These are phyloP conservation scores for Solenopsis invicta DNA, from an alignment of 1,140 invertebrate species.

Conservation along the genomic window DNA sequence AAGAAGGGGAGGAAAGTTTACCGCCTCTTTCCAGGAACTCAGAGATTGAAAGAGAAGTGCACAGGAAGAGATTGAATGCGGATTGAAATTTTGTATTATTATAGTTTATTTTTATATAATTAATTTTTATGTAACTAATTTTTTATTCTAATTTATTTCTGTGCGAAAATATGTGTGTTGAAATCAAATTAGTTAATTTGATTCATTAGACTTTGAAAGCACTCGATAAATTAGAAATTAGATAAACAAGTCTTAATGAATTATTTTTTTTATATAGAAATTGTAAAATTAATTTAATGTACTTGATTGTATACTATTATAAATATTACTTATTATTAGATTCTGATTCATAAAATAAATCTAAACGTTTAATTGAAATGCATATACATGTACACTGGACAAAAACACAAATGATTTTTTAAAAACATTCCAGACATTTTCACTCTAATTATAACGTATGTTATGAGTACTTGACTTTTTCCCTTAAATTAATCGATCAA, in stretches of 20 bases:
- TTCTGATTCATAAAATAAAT: background rate
- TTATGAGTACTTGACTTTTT: background rate
- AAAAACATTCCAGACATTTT: background rate
- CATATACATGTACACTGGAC: background rate
- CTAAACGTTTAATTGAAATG: background rate
- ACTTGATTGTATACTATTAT: background rate
- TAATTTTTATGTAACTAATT: background rate
- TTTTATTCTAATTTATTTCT: background rate
- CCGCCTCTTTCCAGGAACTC: background rate
- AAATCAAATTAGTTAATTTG: background rate
- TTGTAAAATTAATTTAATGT: background rate
- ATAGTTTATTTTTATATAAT: no score
- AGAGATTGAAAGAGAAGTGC: conserved; percentile 19
- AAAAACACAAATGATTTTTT: background rate
- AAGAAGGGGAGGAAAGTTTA: background rate
- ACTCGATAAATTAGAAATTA: background rate
- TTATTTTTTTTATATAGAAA: background rate
- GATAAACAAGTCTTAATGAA: background rate
- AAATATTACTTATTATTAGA: background rate
- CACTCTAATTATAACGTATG: background rate
- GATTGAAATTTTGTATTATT: no score
- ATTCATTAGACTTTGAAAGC: background rate
- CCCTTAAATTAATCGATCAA: background rate
- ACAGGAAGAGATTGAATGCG: no score
- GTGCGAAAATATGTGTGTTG: background rate